These are phyloP conservation scores for Scaptomyza tumidula DNA, from an alignment of 2,888 invertebrate genomes.

Conservation along the genomic window DNA sequence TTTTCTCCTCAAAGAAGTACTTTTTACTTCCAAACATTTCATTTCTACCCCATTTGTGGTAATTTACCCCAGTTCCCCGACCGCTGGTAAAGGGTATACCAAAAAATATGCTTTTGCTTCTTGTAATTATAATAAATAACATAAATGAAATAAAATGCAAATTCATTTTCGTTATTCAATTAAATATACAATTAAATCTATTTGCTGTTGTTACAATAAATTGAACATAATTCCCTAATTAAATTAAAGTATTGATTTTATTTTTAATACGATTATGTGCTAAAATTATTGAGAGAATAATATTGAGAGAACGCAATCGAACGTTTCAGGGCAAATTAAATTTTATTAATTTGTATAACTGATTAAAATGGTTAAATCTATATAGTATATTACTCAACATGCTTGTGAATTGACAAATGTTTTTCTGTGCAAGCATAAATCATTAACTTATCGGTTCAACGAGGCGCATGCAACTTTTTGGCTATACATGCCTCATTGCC, in stretches of 20 bases:
- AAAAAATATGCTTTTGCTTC: too few relatives aligned
- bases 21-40: too few relatives aligned
- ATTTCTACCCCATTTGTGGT: too few relatives aligned
- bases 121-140: not conserved
- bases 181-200: too few relatives aligned
- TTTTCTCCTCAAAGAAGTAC: too few relatives aligned
- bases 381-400: too few relatives aligned
- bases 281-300: not conserved
- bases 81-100: too few relatives aligned
- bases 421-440: not conserved
- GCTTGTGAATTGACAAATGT: too few relatives aligned
- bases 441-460: not conserved
- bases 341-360: too few relatives aligned
- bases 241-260: not conserved
- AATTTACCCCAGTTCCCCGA: too few relatives aligned
- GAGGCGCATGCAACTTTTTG: not conserved
- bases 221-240: not conserved
- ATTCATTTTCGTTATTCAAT: not conserved
- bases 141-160: not conserved
- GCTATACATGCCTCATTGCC: not conserved
- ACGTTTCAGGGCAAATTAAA: not conserved
- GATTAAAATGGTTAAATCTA: too few relatives aligned
- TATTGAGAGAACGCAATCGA: not conserved
- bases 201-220: not conserved
- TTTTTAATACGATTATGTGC: not conserved